Evolutionary conservation across 53 echinoderm and acorn worm genomes (phyloP), one percentile per base, ranked within the genome.

Genomic region (Hippasteria phrygiana): DNA sequence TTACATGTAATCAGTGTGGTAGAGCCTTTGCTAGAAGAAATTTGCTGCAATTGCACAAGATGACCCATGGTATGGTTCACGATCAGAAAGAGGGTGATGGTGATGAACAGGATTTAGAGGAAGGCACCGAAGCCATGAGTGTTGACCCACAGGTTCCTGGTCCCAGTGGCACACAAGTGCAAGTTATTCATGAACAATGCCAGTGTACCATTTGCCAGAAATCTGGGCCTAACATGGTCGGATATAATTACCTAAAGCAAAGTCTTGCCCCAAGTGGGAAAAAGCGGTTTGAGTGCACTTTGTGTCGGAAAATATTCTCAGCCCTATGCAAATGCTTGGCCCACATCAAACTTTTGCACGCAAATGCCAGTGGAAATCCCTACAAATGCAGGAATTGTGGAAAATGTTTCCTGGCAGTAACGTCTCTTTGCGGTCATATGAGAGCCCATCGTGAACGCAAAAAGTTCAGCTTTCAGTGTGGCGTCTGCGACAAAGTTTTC

Each of bases 1-100:
- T 83, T n/a, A 89, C 41, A 50, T 92, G 92, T 39, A 89, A 80
- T 42, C 89, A 82, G 43, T 92, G 92, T 39, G 88, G 88, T 16
- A 41, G 88, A 53, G 71, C 92, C 32, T 92, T 87, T 62, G 83
- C 89, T 32, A 72, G 89, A 29, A 73, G 63, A 45, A 80, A 72
- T 20, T 41, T 88, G 62, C 63, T 92, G 32, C 87, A 89, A 40
- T 64, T 88, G 67, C 92, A 92, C 74, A 82, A 82, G 48, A 73
- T 88, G 62, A 89, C 88, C 16, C 92, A 92, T 55, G 89, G 83
- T 48, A 73, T 88, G 43, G 91, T 87, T 5, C 71, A 85, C 7
- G 74, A 75, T 43, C 82, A 85, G 1, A 85, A 82, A 88, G 77
- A 75, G 7, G 42, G 18, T 20, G 80, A 78, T n/a, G 80, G 29